A percentile compares a stretch with the other conserved stretches of the same genome.
phyloP scores from a whole-genome alignment of 2,888 invertebrate species.

The Erebia epiphron region DNA sequence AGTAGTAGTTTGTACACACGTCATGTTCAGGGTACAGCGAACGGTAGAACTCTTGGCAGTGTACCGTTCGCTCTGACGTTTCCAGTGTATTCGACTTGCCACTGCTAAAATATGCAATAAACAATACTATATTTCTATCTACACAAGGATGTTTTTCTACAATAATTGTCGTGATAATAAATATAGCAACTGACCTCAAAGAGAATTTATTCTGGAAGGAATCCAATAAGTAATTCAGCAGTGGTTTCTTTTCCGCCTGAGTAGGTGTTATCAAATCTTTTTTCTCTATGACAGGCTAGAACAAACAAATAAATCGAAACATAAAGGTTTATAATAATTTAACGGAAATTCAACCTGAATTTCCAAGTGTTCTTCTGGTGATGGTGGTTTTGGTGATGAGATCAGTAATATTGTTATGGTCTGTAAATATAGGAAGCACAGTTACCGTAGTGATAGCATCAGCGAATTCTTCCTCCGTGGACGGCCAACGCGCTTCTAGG shows the following conservation, averaged over 20 bases:
- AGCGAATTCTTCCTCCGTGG: conserved; percentile 80
- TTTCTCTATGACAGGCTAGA: conserved; percentile 75
- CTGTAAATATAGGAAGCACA: too few species aligned
- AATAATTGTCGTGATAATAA: not conserved
- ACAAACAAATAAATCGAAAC: conserved; percentile 36
- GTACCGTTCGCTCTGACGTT: conserved; percentile 44
- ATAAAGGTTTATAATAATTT: too few species aligned
- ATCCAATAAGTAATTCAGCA: conserved; percentile 66
- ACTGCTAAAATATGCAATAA: conserved; percentile 41
- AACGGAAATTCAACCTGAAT: too few species aligned
- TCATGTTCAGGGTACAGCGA: conserved; percentile 57
- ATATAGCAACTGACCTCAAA: conserved; percentile 50
- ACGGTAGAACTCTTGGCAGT: conserved; percentile 69
- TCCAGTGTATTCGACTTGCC: conserved; percentile 29
- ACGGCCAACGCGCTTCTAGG: conserved; percentile 61
- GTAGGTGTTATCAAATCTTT: conserved; percentile 69
- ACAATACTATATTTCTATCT: not conserved
- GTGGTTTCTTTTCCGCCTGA: conserved; percentile 58
- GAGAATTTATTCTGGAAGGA: conserved; percentile 64
- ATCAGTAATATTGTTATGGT: too few species aligned
- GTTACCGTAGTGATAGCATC: conserved; percentile 82
- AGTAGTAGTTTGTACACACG: conserved; percentile 50
- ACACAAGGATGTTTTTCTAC: too few species aligned
- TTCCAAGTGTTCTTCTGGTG: too few species aligned
- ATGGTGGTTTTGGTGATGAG: not conserved